These are phyloP conservation scores for Fragum sueziense DNA, from an alignment of 2,888 invertebrate genomes.

Conservation along the genomic window DNA sequence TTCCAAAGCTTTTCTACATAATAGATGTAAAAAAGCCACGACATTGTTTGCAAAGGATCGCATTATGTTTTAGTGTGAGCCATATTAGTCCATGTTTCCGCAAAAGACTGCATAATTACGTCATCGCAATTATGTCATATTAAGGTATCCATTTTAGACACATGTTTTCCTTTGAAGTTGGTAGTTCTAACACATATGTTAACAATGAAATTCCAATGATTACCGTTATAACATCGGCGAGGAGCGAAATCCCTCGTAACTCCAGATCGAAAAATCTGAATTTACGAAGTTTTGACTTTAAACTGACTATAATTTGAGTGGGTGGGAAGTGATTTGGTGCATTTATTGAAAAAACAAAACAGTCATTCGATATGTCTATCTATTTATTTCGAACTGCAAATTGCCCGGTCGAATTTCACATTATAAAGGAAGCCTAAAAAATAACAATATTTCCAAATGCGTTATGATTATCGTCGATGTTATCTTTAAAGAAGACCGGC, in stretches of 20 bases:
- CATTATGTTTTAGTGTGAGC: too few relatives aligned
- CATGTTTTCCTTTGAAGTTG: background rate
- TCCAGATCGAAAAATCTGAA: background rate
- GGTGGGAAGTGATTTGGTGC: background rate
- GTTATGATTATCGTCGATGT: background rate
- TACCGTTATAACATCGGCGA: background rate
- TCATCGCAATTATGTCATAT: background rate
- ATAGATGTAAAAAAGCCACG: too few relatives aligned
- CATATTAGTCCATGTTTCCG: background rate
- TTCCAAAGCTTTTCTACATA: too few relatives aligned
- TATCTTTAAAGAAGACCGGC: constrained; percentile 6
- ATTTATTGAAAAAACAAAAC: background rate
- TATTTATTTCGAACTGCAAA: constrained; percentile 7
- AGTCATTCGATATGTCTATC: constrained; percentile 3
- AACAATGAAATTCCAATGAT: background rate
- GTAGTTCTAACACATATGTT: background rate
- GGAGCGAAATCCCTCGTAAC: background rate
- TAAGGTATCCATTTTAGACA: background rate
- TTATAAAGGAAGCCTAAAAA: background rate
- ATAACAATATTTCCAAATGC: constrained; percentile 12
- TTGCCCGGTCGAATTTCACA: constrained; percentile 9
- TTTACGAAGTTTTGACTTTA: too few relatives aligned
- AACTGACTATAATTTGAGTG: background rate
- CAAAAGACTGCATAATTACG: background rate
- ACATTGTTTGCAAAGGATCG: too few relatives aligned